Evolutionary conservation across 92 coral and sea anemone species (phyloP).

Genomic region (Epizoanthus rinbou): DNA sequence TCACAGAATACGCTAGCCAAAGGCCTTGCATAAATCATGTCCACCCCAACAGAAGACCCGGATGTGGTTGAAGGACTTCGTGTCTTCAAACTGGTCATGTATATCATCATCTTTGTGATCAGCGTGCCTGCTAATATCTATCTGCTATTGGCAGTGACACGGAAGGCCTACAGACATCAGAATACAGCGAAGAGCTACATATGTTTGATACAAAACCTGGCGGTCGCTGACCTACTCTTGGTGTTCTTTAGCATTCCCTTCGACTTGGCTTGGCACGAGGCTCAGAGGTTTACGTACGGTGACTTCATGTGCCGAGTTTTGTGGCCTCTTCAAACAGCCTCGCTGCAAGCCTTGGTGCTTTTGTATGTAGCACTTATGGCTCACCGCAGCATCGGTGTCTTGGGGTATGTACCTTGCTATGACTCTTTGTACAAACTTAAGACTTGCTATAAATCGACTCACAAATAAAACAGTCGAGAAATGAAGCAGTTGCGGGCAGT

Average conservation of each 20-base stretch:
- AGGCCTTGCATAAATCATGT: background rate
- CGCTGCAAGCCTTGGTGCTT: constrained; percentile 77
- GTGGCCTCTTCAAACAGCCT: constrained; percentile 83
- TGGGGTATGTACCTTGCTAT: constrained; percentile 45
- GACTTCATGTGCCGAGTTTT: constrained; percentile 73
- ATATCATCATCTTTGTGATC: constrained; percentile 61
- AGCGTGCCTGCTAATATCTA: constrained; percentile 62
- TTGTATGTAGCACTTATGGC: constrained; percentile 69
- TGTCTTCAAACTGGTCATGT: constrained; percentile 63
- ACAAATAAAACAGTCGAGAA: too few relatives aligned
- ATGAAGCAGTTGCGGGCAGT: too few relatives aligned
- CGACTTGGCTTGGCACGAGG: constrained; percentile 68
- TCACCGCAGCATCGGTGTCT: constrained; percentile 78
- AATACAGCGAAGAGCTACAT: constrained; percentile 84
- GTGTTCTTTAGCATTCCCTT: constrained; percentile 82
- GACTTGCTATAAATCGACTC: too few relatives aligned
- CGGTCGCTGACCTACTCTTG: constrained; percentile 72
- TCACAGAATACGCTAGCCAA: background rate
- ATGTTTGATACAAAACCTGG: constrained; percentile 78
- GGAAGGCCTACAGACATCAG: constrained; percentile 74
- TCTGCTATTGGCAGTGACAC: constrained; percentile 68
- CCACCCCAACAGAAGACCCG: constrained; percentile 32
- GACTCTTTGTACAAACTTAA: too few relatives aligned
- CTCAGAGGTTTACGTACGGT: constrained; percentile 70
- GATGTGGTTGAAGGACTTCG: constrained; percentile 45